Percentiles rank a stretch among this genome's conserved stretches.
phyloP scores from a whole-genome alignment of 2,888 invertebrate species.

The Crioceris asparagi region DNA sequence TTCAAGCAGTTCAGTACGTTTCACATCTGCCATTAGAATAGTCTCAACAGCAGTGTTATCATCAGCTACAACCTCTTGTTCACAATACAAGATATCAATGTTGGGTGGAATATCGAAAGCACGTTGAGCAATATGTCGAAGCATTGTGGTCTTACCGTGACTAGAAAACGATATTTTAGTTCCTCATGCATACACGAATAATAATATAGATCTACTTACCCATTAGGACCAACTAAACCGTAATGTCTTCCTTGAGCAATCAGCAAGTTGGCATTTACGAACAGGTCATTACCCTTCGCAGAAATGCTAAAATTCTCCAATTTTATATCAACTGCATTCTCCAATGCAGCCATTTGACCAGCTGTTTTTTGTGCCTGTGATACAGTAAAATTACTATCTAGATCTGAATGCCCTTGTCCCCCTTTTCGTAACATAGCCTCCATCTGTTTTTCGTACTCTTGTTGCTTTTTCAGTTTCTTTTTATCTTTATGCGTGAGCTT shows the following conservation, averaged over 20 bases:
- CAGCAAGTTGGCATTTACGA: conserved; percentile 87
- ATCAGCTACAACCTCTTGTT: conserved; percentile 96
- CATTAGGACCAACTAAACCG: conserved; percentile 97
- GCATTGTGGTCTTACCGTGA: conserved; percentile 94
- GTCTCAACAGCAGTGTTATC: conserved; percentile 88
- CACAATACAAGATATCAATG: conserved; percentile 93
- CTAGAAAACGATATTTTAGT: conserved; percentile 38
- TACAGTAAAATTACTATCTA: conserved; percentile 91
- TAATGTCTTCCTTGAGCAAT: conserved; percentile 92
- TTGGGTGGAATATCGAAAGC: conserved; percentile 91
- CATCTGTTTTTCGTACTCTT: conserved; percentile 81
- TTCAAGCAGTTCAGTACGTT: conserved; percentile 67
- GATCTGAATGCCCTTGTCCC: conserved; percentile 78
- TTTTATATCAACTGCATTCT: conserved; percentile 95
- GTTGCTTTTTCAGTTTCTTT: conserved; percentile 79
- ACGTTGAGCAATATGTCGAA: conserved; percentile 84
- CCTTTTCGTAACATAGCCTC: conserved; percentile 77
- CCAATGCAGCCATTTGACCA: conserved; percentile 67
- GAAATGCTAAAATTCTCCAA: conserved; percentile 97
- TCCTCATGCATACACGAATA: background rate
- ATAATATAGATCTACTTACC: conserved; percentile 41
- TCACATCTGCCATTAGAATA: conserved; percentile 86
- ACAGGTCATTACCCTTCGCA: conserved; percentile 94
- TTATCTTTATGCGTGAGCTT: conserved; percentile 85
- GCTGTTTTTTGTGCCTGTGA: conserved; percentile 71